A percentile compares a stretch with the other conserved stretches of the same genome.
Evolutionary conservation across 2,888 invertebrate genomes (phyloP).

Genomic region (Stenurella melanura): DNA sequence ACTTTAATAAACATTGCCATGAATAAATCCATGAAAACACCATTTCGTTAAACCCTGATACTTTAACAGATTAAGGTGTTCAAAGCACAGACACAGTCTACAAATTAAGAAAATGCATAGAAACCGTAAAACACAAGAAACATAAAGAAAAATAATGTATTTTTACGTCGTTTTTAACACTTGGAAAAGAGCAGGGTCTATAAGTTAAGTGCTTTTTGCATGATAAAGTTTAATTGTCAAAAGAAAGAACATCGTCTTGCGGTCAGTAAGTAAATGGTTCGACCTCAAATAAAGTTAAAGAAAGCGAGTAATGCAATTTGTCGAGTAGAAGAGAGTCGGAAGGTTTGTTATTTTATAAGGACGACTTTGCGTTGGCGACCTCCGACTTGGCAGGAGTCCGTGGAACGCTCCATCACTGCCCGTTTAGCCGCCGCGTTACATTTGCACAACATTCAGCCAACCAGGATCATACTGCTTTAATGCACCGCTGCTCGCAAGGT

Average conservation of each 20-base stretch:
- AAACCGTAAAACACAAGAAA: conserved; percentile 22
- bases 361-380: conserved; percentile 34
- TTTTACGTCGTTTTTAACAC: conserved; percentile 45
- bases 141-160: conserved; percentile 32
- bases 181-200: conserved; percentile 47
- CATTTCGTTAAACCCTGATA: too few species aligned
- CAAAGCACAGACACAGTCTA: background rate
- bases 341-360: conserved; percentile 43
- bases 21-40: too few species aligned
- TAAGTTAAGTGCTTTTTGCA: conserved; percentile 50
- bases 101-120: background rate
- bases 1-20: too few species aligned
- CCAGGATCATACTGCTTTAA: conserved; percentile 68
- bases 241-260: conserved; percentile 55
- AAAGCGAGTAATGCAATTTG: conserved; percentile 54
- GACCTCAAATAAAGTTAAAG: conserved; percentile 56
- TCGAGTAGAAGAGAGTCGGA: conserved; percentile 42
- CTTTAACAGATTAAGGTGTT: background rate
- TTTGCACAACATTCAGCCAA: conserved; percentile 64
- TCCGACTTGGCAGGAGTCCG: conserved; percentile 60
- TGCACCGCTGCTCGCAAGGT: conserved; percentile 69
- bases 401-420: conserved; percentile 68
- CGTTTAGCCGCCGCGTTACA: conserved; percentile 68
- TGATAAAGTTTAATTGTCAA: conserved; percentile 53
- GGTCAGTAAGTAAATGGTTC: conserved; percentile 61